Conservation (phyloP, 1,140 invertebrate genomes). For the Drosophila quadrilineata region DNA sequence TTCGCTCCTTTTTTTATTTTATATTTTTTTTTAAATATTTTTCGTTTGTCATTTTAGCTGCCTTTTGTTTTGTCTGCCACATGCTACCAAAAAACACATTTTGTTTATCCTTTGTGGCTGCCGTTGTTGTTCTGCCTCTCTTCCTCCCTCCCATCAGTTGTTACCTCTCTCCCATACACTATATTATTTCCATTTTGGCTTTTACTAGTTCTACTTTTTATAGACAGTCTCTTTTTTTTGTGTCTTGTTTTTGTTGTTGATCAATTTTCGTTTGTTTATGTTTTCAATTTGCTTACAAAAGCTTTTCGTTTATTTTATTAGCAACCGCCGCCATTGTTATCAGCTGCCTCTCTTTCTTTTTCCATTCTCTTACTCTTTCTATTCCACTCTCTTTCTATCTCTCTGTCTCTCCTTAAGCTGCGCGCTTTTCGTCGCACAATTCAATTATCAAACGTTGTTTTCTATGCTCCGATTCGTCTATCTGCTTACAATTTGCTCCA, state of each 20-base stretch:
- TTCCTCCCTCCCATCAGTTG: not conserved
- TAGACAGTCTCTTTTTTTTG: not conserved
- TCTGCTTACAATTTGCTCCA: slow-evolving; percentile 35
- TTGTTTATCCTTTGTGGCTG: slow-evolving; percentile 56
- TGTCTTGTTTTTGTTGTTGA: slow-evolving; percentile 46
- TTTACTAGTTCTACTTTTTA: slow-evolving; percentile 35
- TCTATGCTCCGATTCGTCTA: slow-evolving; percentile 26
- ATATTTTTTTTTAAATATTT: slow-evolving; percentile 18
- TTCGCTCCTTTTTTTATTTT: slow-evolving; percentile 28
- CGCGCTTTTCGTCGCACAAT: slow-evolving; percentile 70
- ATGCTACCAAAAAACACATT: slow-evolving; percentile 45
- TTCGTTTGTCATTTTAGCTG: slow-evolving; percentile 43
- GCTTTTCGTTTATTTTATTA: slow-evolving; percentile 80
- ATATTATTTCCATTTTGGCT: too few species aligned
- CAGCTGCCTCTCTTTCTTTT: not conserved
- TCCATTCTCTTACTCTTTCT: not conserved
- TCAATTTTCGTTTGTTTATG: slow-evolving; percentile 78
- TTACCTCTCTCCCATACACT: slow-evolving; percentile 2
- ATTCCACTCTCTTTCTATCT: slow-evolving; percentile 5
- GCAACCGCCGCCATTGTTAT: slow-evolving; percentile 59
- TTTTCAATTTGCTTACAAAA: slow-evolving; percentile 80
- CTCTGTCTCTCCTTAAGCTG: slow-evolving; percentile 29
- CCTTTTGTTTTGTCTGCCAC: slow-evolving; percentile 42
- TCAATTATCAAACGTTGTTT: slow-evolving; percentile 60
- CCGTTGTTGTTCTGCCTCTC: not conserved